Percentiles rank a stretch among this genome's conserved stretches.
phyloP scores from a whole-genome alignment of 2,797 vertebrate genomes.

The Ceyx erithaca region DNA sequence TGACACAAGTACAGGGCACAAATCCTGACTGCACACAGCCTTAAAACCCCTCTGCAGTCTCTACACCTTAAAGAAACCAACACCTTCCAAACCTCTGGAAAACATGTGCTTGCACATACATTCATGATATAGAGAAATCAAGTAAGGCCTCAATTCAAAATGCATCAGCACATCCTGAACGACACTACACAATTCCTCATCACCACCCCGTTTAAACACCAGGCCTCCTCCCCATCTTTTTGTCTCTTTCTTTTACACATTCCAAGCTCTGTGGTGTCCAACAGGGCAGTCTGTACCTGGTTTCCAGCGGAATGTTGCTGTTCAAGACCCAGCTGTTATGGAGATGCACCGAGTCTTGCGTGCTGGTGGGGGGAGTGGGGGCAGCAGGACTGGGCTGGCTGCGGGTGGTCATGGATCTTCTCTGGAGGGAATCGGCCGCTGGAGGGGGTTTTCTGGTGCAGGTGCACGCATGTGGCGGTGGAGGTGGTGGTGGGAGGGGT shows the following conservation, averaged over 20 bases:
- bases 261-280: rapidly evolving
- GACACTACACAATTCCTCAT: not conserved
- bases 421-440: slow-evolving; percentile 88
- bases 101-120: rapidly evolving
- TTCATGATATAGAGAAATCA: not conserved
- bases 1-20: not conserved
- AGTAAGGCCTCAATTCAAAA: not conserved
- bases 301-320: slow-evolving; percentile 96
- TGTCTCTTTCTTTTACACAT: rapidly evolving
- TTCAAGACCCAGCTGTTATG: slow-evolving; percentile 98
- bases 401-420: slow-evolving; percentile 91
- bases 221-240: rapidly evolving
- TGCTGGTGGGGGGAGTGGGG: slow-evolving; percentile 80
- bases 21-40: not conserved
- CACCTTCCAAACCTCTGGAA: not conserved
- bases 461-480: slow-evolving; percentile 91
- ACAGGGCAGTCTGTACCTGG: slow-evolving; percentile 81
- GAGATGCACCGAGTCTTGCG: slow-evolving; percentile 85
- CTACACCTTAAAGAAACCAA: not conserved
- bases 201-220: rapidly evolving
- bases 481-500: slow-evolving; percentile 89
- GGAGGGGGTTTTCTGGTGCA: slow-evolving; percentile 89
- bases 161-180: rapidly evolving
- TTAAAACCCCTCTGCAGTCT: not conserved
- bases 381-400: slow-evolving; percentile 89